Conservation (phyloP, 1,140 invertebrate genomes). For the Dryas iulia region DNA sequence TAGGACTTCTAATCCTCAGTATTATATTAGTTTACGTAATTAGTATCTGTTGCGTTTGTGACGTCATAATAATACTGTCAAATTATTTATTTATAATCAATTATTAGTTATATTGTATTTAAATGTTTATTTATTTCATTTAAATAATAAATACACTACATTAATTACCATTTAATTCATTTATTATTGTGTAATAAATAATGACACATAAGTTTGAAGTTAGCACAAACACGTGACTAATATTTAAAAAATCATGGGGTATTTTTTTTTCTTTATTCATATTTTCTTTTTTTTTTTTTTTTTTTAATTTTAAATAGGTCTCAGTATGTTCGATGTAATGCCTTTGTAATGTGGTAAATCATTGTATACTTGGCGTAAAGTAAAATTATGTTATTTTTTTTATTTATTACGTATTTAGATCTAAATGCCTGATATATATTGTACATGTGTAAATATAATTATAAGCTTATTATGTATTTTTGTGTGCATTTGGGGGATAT, state of each 20-base stretch:
- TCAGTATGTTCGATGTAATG: conserved; percentile 11
- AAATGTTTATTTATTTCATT: background rate
- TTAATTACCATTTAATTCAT: background rate
- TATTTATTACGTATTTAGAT: conserved; percentile 19
- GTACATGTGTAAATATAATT: conserved; percentile 18
- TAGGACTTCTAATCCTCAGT: background rate
- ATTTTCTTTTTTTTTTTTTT: background rate
- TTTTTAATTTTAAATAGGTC: background rate
- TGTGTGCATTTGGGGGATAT: conserved; percentile 42
- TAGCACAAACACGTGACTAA: conserved; percentile 9
- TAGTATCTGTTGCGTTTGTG: background rate
- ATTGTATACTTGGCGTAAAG: background rate
- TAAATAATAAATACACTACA: background rate
- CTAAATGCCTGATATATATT: conserved; percentile 24
- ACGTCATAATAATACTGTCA: background rate
- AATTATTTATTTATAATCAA: background rate
- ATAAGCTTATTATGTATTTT: conserved; percentile 28
- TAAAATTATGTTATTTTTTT: background rate
- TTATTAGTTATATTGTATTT: too few species aligned
- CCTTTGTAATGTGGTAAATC: conserved; percentile 13
- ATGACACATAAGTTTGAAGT: conserved; percentile 2
- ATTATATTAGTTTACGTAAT: background rate
- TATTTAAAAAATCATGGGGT: background rate
- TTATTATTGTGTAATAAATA: too few species aligned
- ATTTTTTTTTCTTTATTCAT: background rate